Evolutionary conservation across 1,140 invertebrate species (phyloP), one percentile per base, ranked within the genome.

Genomic region (Antheraea mylitta): DNA sequence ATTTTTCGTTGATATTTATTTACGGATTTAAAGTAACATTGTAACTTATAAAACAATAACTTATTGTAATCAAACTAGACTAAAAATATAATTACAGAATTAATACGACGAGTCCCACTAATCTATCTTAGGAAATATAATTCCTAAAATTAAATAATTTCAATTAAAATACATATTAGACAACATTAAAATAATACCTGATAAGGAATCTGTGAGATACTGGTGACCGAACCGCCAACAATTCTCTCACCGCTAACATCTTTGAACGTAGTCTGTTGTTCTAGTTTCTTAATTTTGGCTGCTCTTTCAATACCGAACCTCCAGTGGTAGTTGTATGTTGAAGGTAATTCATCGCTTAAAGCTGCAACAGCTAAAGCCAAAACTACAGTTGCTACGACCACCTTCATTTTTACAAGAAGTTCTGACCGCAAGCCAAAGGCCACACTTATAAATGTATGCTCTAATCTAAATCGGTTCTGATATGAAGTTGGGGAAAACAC

Each of bases 171-270:
- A n/a, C n/a, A n/a, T n/a, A 60, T 60, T 18, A 42, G 0, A 7
- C 11, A 16, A 53, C 16, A 53, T 53, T n/a, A 53, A 53, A 53
- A 53, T 13, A 53, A 66, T 71, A 81, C 77, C 75, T 81, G 79
- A 36, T 73, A 74, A 22, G 76, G 79, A 19, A 74, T 66, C 9
- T 63, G 53, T 3, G 42, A 38, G 53, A 67, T 75, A 38, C 67
- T 60, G 3, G 73, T 80, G 7, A 69, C 66, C 7, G 69, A 68
- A 36, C 79, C 79, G 11, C 76, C 79, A 38, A 67, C 70, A 45
- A 78, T 68, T 58, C 76, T 70, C 53, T 71, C 59, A 10, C 30
- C 61, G 30, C 6, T 16, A 53, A 16, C 45, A 53, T 53, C 45
- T 53, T 53, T 13, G 16, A 53, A 53, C 5, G 45, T 16, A 53